phyloP scores from a whole-genome alignment of 2,113 vertebrate genomes.

The Agelaius phoeniceus region DNA sequence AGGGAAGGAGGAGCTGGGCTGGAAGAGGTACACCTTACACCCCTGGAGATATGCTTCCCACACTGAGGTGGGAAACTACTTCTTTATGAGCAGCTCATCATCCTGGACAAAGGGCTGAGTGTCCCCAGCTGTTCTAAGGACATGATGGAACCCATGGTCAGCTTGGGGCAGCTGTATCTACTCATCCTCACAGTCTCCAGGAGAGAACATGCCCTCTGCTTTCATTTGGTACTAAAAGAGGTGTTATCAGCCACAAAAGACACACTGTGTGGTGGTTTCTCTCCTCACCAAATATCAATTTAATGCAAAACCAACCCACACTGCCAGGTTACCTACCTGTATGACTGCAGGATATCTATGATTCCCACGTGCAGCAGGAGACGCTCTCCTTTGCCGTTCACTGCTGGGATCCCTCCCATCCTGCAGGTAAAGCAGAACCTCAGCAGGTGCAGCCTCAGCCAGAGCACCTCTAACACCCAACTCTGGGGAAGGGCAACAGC shows the following conservation, averaged over 20 bases:
- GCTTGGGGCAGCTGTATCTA: background rate
- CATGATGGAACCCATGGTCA: background rate
- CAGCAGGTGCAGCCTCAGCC: background rate
- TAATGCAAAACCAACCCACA: background rate
- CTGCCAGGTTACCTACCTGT: constrained; percentile 79
- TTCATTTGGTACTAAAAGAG: background rate
- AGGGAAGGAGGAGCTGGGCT: background rate
- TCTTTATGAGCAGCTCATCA: background rate
- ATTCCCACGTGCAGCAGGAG: constrained; percentile 94
- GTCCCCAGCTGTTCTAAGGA: background rate
- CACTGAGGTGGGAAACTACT: background rate
- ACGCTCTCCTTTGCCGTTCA: constrained; percentile 91
- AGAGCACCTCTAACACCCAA: background rate
- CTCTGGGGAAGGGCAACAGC: background rate
- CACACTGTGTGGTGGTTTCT: background rate
- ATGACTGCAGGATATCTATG: constrained; percentile 97
- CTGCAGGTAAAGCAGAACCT: constrained; percentile 65
- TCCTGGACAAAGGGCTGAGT: background rate
- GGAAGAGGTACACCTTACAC: background rate
- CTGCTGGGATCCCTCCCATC: constrained; percentile 96
- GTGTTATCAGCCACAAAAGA: background rate
- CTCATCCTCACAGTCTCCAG: background rate
- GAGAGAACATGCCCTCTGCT: background rate
- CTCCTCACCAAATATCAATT: background rate
- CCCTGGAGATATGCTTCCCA: background rate